phyloP scores from a whole-genome alignment of 2,113 vertebrate species.

The Pollimyrus isidori region DNA sequence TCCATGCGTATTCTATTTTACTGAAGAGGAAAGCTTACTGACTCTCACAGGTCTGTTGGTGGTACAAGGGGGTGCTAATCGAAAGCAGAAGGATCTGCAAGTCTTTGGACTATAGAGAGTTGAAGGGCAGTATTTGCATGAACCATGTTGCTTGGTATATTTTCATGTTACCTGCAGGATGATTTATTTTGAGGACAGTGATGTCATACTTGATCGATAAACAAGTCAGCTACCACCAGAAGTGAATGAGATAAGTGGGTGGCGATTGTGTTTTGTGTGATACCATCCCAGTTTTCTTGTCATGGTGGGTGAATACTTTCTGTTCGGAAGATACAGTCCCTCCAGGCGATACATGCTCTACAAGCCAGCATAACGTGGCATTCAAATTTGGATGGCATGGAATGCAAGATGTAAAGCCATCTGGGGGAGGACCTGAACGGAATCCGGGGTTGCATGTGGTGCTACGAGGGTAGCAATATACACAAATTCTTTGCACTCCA shows the following conservation, averaged over 20 bases:
- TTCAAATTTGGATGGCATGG: neutral
- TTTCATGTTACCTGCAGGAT: neutral
- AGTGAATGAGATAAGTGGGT: neutral
- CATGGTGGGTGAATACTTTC: neutral
- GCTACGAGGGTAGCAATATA: neutral
- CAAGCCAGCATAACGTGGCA: neutral
- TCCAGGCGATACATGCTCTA: neutral
- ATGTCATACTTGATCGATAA: neutral
- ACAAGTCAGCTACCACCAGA: neutral
- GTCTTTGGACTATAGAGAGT: neutral
- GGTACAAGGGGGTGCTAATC: neutral
- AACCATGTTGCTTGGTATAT: neutral
- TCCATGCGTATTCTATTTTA: neutral
- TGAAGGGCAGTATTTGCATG: neutral
- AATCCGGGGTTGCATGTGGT: neutral
- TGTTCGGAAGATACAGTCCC: neutral
- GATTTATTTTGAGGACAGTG: neutral
- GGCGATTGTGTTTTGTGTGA: neutral
- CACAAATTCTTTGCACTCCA: neutral
- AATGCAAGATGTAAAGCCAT: neutral
- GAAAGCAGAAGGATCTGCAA: neutral
- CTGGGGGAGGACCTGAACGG: neutral
- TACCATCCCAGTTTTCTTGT: neutral
- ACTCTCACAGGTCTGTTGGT: neutral
- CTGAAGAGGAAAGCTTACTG: neutral